A percentile compares a stretch with the other conserved stretches of the same genome.
Conservation (phyloP, 1,140 invertebrate genomes). For the Tribolium castaneum region DNA sequence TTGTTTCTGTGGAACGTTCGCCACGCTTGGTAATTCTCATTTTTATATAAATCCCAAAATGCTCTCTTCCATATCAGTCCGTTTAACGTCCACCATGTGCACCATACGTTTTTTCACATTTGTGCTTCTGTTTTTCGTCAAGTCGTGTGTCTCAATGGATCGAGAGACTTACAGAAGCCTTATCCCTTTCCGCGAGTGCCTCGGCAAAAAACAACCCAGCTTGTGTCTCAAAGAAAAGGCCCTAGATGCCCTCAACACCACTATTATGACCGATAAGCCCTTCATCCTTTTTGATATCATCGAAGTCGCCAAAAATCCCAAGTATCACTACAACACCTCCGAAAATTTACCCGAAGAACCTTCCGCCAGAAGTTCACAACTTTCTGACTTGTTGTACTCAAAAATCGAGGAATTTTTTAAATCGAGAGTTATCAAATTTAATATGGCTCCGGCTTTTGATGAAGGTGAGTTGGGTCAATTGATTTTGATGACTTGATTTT, state of each 20-base stretch:
- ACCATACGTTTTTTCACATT: not conserved
- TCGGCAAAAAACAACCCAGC: slow-evolving; percentile 60
- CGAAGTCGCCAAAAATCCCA: slow-evolving; percentile 66
- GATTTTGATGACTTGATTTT: not conserved
- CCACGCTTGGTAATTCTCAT: not conserved
- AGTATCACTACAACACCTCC: slow-evolving; percentile 54
- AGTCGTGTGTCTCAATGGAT: not conserved
- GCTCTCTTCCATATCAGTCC: slow-evolving; percentile 16
- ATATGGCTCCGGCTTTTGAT: slow-evolving; percentile 54
- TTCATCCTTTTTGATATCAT: slow-evolving; percentile 69
- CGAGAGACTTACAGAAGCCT: slow-evolving; percentile 49
- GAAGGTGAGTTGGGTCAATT: slow-evolving; percentile 54
- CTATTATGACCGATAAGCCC: slow-evolving; percentile 68
- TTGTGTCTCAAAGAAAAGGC: slow-evolving; percentile 69
- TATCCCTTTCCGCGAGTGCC: slow-evolving; percentile 60
- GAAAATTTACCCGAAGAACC: slow-evolving; percentile 51
- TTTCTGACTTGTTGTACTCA: slow-evolving; percentile 58
- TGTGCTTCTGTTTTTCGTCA: not conserved
- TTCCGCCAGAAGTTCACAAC: slow-evolving; percentile 50
- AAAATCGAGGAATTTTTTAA: slow-evolving; percentile 61
- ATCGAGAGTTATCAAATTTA: slow-evolving; percentile 60
- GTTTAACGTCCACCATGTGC: not conserved
- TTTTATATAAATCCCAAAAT: slow-evolving; percentile 14
- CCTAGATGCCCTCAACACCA: slow-evolving; percentile 68
- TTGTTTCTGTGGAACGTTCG: slow-evolving; percentile 20